Evolutionary conservation across 2,113 vertebrate species (phyloP).

Genomic region (Cyphomyrus plagiostoma): DNA sequence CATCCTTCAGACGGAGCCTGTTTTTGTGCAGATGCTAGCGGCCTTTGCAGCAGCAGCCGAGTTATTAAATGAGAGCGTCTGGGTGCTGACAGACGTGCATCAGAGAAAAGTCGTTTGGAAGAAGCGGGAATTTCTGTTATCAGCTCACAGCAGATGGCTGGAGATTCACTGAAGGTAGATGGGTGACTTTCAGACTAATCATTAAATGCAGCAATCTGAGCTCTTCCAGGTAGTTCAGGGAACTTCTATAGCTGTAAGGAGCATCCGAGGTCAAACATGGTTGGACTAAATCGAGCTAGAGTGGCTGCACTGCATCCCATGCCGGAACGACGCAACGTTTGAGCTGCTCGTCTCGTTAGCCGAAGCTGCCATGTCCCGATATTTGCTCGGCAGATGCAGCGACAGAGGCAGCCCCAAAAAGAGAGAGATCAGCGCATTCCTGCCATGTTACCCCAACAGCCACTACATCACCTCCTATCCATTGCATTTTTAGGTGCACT

Average conservation of each 20-base stretch:
- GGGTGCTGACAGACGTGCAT: neutral
- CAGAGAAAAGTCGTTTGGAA: neutral
- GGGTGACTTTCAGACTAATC: neutral
- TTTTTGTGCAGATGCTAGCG: neutral
- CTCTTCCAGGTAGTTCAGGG: neutral
- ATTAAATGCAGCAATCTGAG: neutral
- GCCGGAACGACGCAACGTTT: neutral
- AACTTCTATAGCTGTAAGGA: neutral
- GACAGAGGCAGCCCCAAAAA: constrained; percentile 30
- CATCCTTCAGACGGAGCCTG: too few relatives aligned
- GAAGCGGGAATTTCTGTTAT: neutral
- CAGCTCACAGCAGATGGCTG: neutral
- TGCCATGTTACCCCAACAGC: constrained; percentile 41
- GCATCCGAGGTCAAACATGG: neutral
- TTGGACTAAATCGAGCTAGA: neutral
- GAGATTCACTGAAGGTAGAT: neutral
- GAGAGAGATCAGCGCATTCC: constrained; percentile 50
- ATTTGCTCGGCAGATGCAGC: constrained; percentile 36
- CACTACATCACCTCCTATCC: constrained; percentile 4
- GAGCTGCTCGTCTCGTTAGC: neutral
- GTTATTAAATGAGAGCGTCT: neutral
- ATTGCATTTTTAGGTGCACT: neutral
- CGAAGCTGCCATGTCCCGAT: neutral
- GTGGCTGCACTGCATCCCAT: neutral
- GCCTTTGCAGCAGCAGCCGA: neutral